Conservation (phyloP, 2,888 invertebrate genomes). For the Eilema depressum region DNA sequence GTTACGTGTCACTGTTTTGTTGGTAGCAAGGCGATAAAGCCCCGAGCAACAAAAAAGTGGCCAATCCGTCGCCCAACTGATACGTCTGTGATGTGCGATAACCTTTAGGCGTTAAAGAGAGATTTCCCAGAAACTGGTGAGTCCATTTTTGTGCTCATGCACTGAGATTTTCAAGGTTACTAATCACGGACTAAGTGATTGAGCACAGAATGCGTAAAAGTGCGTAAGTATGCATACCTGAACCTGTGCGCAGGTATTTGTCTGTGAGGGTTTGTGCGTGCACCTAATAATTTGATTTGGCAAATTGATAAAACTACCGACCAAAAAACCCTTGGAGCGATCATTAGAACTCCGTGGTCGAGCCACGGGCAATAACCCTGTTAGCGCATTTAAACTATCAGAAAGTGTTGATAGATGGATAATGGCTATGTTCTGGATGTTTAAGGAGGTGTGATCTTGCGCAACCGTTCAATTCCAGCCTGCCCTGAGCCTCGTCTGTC, state of each 20-base stretch:
- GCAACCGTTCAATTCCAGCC: neutral
- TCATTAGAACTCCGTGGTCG: no score
- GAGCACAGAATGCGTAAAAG: neutral
- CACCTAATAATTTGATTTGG: no score
- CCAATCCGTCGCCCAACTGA: neutral
- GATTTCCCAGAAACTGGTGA: neutral
- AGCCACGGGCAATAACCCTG: no score
- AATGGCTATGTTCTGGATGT: neutral
- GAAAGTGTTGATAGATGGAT: neutral
- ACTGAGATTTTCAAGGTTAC: neutral
- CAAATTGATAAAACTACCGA: no score
- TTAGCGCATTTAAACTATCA: neutral
- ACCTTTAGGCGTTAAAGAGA: neutral
- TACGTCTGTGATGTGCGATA: neutral
- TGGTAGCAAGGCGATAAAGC: neutral
- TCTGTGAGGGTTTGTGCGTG: neutral
- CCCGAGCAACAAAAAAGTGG: neutral
- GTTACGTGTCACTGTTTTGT: neutral
- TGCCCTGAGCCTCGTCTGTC: neutral
- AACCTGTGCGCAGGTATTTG: neutral
- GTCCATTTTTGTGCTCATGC: neutral
- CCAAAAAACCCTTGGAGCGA: no score
- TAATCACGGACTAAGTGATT: neutral
- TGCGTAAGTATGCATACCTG: neutral
- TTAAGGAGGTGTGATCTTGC: neutral